Percentiles rank a stretch among this genome's conserved stretches.
Evolutionary conservation across 2,888 invertebrate species (phyloP).

Genomic region (Pedicia rivosa): DNA sequence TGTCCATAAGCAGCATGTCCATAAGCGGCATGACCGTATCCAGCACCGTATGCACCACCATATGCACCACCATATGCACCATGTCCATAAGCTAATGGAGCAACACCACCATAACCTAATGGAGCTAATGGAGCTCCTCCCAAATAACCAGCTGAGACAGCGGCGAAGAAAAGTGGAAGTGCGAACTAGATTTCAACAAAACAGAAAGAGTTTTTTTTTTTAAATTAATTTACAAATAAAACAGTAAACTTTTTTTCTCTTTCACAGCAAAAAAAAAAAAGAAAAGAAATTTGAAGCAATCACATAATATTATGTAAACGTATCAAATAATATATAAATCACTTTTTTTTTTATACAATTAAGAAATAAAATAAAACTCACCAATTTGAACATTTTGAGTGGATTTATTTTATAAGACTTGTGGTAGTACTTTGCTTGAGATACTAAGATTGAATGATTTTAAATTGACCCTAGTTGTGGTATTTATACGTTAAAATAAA

Average conservation of each 20-base stretch:
- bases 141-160: constrained; percentile 28
- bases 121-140: constrained; percentile 24
- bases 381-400: constrained; percentile 32
- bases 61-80: constrained; percentile 20
- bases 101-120: constrained; percentile 15
- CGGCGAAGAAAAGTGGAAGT: constrained; percentile 30
- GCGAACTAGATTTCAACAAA: constrained; percentile 16
- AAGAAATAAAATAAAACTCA: constrained; percentile 19
- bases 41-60: constrained; percentile 14
- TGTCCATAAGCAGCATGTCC: too few species aligned
- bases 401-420: constrained; percentile 15
- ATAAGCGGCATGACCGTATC: constrained; percentile 10
- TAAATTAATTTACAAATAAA: too few species aligned
- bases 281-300: too few species aligned
- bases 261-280: too few species aligned
- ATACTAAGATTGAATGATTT: constrained; percentile 26
- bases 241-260: too few species aligned
- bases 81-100: constrained; percentile 17
- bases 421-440: constrained; percentile 17
- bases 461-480: constrained; percentile 19
- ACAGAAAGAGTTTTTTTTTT: too few species aligned
- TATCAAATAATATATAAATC: too few species aligned
- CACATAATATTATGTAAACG: too few species aligned
- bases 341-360: too few species aligned
- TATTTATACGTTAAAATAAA: constrained; percentile 26